Evolutionary conservation across 2,113 vertebrate genomes (phyloP), one percentile per base, ranked within the genome.

Genomic region (Lamprologus tigripictilis): DNA sequence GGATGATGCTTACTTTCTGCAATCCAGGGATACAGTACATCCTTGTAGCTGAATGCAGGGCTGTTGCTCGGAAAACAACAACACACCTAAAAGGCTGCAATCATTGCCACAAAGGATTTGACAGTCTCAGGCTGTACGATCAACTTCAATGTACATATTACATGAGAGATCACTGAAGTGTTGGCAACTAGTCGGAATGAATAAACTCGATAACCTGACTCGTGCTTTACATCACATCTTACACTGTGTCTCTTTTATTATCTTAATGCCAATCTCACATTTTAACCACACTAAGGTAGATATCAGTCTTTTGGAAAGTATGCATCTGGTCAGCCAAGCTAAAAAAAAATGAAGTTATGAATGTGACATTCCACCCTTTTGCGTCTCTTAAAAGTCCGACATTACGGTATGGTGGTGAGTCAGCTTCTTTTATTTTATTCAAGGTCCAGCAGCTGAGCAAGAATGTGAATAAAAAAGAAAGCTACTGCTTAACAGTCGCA

Each of bases 391-490:
- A 85, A 21, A 49, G 37, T 79, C 11, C 12, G 31, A 31, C 33
- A 26, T 71, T 47, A 76, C 13, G 42, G 73, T 37, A 80, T 26
- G 80, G 78, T 23, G 45, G 37, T 76, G 40, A 61, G 13, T 88
- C 26, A 83, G 82, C 57, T 51, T 79, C 68, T 83, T 83, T 85
- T 4, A 13, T 63, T 84, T 87, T 83, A 42, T 83, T 42, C 12
- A 53, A 84, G 45, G 35, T 88, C 78, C 83, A 84, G 86, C 83
- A 78, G 53, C 87, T 81, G 81, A 49, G 73, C 16, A 12, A 51
- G 57, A 89, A 80, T 90, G 79, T 61, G 82, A 90, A 80, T 90
- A 89, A 86, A 93, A 82, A 33, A 86, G 54, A 92, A 73, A 92
- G 79, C 73, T 83, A 47, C 79, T 86, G 63, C 68, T 92, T 88